Percentiles rank a stretch among this genome's conserved stretches.
phyloP scores from a whole-genome alignment of 2,113 vertebrate species.

The Petaurus breviceps region DNA sequence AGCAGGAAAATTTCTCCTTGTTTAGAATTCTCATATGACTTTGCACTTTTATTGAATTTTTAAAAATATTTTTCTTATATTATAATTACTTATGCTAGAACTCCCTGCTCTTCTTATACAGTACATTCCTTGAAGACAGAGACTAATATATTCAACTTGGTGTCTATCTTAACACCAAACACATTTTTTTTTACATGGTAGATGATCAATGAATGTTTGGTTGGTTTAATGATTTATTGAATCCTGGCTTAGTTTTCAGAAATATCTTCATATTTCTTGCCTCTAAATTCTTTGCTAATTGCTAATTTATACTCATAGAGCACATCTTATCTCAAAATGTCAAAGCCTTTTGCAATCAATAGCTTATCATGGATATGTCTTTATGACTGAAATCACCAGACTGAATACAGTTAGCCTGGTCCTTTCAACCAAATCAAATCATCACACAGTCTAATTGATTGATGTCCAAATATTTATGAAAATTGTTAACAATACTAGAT shows the following conservation, averaged over 20 bases:
- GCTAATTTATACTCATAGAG: background rate
- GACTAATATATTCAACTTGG: background rate
- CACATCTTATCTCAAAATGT: background rate
- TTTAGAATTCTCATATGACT: background rate
- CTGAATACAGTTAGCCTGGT: background rate
- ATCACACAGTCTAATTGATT: background rate
- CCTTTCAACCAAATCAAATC: slow-evolving; percentile 34
- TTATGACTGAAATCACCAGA: slow-evolving; percentile 3
- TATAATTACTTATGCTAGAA: background rate
- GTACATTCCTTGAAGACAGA: background rate
- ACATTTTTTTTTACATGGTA: background rate
- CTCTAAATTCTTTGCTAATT: background rate
- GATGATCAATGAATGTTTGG: background rate
- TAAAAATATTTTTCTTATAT: background rate
- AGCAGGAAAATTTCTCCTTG: background rate
- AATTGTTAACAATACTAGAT: background rate
- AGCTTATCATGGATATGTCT: background rate
- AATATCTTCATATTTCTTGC: background rate
- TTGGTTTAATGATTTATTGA: background rate
- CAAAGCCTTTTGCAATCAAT: background rate
- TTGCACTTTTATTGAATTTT: background rate
- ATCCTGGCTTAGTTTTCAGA: background rate
- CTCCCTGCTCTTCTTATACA: background rate
- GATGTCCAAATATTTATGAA: background rate
- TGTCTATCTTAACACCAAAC: background rate